Conservation (phyloP, 2,888 invertebrate species). For the Gymnoscelis rufifasciata region DNA sequence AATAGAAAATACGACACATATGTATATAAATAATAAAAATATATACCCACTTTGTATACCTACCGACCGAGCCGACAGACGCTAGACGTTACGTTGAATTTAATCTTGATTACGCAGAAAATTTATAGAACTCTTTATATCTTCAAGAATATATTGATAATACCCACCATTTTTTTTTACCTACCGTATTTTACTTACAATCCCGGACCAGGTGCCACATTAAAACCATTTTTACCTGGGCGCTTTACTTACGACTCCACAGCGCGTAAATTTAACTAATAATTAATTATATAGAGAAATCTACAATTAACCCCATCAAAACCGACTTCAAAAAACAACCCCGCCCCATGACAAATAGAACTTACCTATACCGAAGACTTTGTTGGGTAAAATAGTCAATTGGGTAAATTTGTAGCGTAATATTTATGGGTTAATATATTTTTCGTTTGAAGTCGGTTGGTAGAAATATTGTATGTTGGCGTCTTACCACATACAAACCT, state of each 20-base stretch:
- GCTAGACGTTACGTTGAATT: slow-evolving; percentile 24
- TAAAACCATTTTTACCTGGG: slow-evolving; percentile 26
- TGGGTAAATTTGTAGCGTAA: background rate
- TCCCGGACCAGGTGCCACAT: slow-evolving; percentile 29
- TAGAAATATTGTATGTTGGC: slow-evolving; percentile 67
- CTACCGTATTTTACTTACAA: slow-evolving; percentile 46
- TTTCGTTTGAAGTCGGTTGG: slow-evolving; percentile 21
- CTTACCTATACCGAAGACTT: slow-evolving; percentile 10
- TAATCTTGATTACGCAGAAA: too few species aligned
- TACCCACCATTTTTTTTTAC: slow-evolving; percentile 53
- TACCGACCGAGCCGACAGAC: slow-evolving; percentile 60
- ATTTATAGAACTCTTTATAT: slow-evolving; percentile 1
- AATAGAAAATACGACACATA: slow-evolving; percentile 14
- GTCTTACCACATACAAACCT: slow-evolving; percentile 79
- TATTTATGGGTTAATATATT: background rate
- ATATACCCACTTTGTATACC: slow-evolving; percentile 41
- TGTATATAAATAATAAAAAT: slow-evolving; percentile 18
- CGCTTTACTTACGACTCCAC: slow-evolving; percentile 28
- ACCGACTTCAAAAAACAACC: slow-evolving; percentile 18
- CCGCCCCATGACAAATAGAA: background rate
- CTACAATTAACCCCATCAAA: slow-evolving; percentile 17
- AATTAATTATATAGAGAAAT: slow-evolving; percentile 22
- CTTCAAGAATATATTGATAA: slow-evolving; percentile 21
- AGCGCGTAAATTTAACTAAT: slow-evolving; percentile 19
- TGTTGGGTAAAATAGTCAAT: background rate